These are phyloP conservation scores for Drosophila mercatorum DNA, from an alignment of 2,888 invertebrate species.

Conservation along the genomic window DNA sequence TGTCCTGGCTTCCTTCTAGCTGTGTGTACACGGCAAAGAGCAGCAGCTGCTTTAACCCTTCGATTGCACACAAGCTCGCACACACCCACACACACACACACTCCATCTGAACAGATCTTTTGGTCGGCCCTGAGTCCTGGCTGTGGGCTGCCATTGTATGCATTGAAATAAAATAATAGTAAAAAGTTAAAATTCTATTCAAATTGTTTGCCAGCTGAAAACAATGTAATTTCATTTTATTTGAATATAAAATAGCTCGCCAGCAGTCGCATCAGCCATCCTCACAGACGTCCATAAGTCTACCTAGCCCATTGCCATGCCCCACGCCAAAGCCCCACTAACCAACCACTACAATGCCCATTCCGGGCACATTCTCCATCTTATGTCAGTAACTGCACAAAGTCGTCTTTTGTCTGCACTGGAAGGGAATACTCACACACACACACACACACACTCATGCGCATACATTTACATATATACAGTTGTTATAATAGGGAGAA, in stretches of 20 bases:
- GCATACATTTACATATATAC: constrained; percentile 26
- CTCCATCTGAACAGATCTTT: constrained; percentile 47
- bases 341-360: constrained; percentile 53
- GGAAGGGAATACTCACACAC: constrained; percentile 31
- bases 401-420: constrained; percentile 75
- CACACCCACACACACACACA: constrained; percentile 12
- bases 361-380: constrained; percentile 65
- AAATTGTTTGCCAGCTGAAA: constrained; percentile 82
- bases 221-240: constrained; percentile 83
- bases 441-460: constrained; percentile 25
- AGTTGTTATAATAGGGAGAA: constrained; percentile 25
- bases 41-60: constrained; percentile 64
- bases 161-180: constrained; percentile 81
- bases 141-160: constrained; percentile 62
- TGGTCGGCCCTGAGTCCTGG: constrained; percentile 58
- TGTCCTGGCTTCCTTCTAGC: constrained; percentile 34
- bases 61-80: constrained; percentile 16
- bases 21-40: constrained; percentile 36
- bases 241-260: constrained; percentile 75
- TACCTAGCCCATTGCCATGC: neutral
- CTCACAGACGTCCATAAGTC: constrained; percentile 23
- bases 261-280: constrained; percentile 40
- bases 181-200: constrained; percentile 83
- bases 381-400: constrained; percentile 75
- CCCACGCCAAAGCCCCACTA: constrained; percentile 5